Base-by-base conservation (phyloP, 2,113 vertebrate genomes). In the Tenebrosternarchus preto region DNA sequence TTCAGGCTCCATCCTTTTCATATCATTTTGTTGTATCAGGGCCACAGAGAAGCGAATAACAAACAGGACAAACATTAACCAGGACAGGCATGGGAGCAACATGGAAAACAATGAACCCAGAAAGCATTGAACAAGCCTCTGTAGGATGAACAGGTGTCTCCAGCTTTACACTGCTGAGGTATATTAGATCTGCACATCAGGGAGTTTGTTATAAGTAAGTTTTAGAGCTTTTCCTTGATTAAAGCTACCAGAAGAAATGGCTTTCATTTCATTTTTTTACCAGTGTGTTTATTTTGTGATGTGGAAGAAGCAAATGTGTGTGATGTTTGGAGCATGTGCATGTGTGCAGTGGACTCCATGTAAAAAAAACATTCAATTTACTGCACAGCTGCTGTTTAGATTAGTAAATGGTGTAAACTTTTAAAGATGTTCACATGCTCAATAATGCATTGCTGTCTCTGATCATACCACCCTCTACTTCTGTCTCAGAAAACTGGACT, bases 191-290 rank as follows among this genome's bases (percentile, higher is more conserved):
- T 77, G 72, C 6, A 64, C 19, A 71, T 22, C 17, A 31, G 33
- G 53, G 12, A 39, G 36, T 25, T 33, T 43, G 43, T 50, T 36
- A 46, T 31, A 27, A 76, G 72, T 50, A 55, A 61, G 57, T 70
- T 64, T 20, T 39, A 25, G 19, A 59, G 46, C 29, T 63, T 84
- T 84, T 60, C 80, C 64, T 71, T 91, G 88, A 91, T 91, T 88
- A 90, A 90, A 90, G 84, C 85, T 81, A 83, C 87, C 85, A 85
- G 86, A 89, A 69, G 22, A 81, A 74, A 50, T 31, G 46, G 25
- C 24, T 73, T 66, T n/a, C 16, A 16, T 9, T 36, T 50, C 20
- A 1, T 22, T 60, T 46, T 71, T 59, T 68, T 86, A 81, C 46
- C 1, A 25, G 20, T 17, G 36, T 81, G 71, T 81, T 74, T 78